phyloP scores from a whole-genome alignment of 2,797 vertebrate species.

The Anabacerthia variegaticeps region DNA sequence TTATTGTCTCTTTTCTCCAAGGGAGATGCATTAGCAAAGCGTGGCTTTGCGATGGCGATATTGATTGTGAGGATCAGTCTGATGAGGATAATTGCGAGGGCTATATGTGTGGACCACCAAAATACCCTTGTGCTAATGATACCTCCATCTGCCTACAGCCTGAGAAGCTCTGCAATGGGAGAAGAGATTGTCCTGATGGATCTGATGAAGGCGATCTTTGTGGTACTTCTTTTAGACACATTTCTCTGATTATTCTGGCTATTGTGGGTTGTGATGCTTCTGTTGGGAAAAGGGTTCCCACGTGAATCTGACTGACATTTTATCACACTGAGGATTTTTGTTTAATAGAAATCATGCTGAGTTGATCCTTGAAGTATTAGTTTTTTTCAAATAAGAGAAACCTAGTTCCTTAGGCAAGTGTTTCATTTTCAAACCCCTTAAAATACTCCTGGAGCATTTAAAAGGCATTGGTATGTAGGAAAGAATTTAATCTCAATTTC shows the following conservation, averaged over 20 bases:
- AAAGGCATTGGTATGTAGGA: neutral
- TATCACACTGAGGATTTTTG: neutral
- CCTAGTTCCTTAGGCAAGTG: neutral
- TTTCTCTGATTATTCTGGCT: neutral
- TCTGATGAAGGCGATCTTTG: constrained; percentile 96
- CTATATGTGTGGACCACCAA: constrained; percentile 91
- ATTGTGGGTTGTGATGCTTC: neutral
- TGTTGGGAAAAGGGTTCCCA: neutral
- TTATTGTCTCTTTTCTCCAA: constrained; percentile 76
- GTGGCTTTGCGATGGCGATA: constrained; percentile 98
- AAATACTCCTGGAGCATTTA: neutral
- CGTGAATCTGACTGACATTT: neutral
- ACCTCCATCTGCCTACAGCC: constrained; percentile 91
- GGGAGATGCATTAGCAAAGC: constrained; percentile 98
- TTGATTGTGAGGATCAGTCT: constrained; percentile 97
- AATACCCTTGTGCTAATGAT: constrained; percentile 94
- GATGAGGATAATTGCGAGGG: constrained; percentile 94
- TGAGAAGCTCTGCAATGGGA: constrained; percentile 95
- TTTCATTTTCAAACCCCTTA: neutral
- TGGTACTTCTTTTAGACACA: constrained; percentile 79
- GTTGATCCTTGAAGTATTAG: neutral
- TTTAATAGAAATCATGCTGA: neutral
- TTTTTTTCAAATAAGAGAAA: neutral
- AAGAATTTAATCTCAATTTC: neutral
- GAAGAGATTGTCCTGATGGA: constrained; percentile 91